Base-by-base conservation (phyloP, 2,113 vertebrate species). In the Callionymus lyra region DNA sequence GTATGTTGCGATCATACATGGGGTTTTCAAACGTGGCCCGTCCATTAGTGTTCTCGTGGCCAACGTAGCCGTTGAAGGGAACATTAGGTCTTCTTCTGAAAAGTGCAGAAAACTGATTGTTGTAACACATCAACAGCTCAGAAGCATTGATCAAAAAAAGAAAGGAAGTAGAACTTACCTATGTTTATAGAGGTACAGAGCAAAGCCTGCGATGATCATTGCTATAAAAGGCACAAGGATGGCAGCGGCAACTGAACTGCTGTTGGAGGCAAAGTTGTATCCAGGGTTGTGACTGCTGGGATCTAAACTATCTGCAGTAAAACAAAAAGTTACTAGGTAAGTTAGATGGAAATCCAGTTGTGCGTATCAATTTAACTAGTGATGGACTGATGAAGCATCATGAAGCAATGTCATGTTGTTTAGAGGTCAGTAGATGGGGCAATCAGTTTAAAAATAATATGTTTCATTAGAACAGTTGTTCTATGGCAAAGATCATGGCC, bases 201-300 rank as follows among this genome's bases (percentile, higher is more conserved):
- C 94, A 4, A 99, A 99, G 85, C 95, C 95, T 59, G 95, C 94
- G 38, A 98, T 97, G 82, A 99, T 99, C 87, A 99, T 92, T 65
- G 94, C 94, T 50, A 99, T 91, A 86, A 99, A 99, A 91, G 94
- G 95, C 91, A 99, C 95, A 71, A 98, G 86, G 59, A 99, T 99
- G 53, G 95, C 95, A 53, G 94, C 93, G 3, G 94, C 95, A 74
- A 98, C 95, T 0, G 95, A 99, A 77, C 94, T 98, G 88, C 95
- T 99, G 83, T 97, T 99, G 41, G 94, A 94, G 54, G 91, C 89
- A 70, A 96, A 93, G 70, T 92, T 93, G 80, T 92, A 91, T 55
- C 89, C 86, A 4, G 87, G 73, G 27, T 86, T 91, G 37, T 93
- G 89, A 0, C 73, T 74, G 49, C 85, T 83, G 2, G 85, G 81